Base-by-base conservation (phyloP, 2,797 vertebrate genomes). In the Rhinella marina region DNA sequence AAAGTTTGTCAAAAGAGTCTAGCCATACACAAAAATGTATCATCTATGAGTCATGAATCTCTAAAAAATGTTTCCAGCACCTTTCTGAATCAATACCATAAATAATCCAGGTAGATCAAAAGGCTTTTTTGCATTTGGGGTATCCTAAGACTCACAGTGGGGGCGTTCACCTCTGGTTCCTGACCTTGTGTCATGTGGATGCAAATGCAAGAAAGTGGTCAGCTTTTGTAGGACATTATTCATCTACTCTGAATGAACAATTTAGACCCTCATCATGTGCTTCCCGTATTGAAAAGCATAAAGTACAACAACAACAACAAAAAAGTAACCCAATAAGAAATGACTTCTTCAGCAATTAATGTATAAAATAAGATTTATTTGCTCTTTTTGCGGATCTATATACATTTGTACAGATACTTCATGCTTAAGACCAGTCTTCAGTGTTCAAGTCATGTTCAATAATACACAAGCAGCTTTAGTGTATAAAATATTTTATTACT, bases 401-500 rank as follows among this genome's bases (percentile, higher is more conserved):
- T 64, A 79, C 84, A 78, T 77, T 66, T 86, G 23, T 86, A 85
- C 84, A 79, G 66, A 66, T 86, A 76, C 70, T 27, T 61, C 83
- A 85, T 85, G 83, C 56, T 85, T 76, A 6, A 61, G 72, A 76
- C 83, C 72, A 76, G 86, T 50, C 29, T 16, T 64, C 54, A 62
- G 54, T 62, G 59, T 62, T 78, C 76, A 41, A 41, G 32, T 54
- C 56, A 50, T 85, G 6, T 7, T 56, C 82, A 91, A 93, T 92
- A 90, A 64, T 87, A 27, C 90, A 91, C 76, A 91, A 72, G 66
- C 90, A 87, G 84, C 16, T 9, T 8, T 95, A 91, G 93, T 95
- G 93, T 97, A 97, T 93, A 97, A 97, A 97, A 97, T 95, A 90
- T 90, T 97, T 97, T 97, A 97, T 96, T 97, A 94, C 94, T 94